Percentiles rank a stretch among this genome's conserved stretches.
These are phyloP conservation scores for Choloepus didactylus DNA, from an alignment of 2,797 vertebrate species.

Conservation along the genomic window DNA sequence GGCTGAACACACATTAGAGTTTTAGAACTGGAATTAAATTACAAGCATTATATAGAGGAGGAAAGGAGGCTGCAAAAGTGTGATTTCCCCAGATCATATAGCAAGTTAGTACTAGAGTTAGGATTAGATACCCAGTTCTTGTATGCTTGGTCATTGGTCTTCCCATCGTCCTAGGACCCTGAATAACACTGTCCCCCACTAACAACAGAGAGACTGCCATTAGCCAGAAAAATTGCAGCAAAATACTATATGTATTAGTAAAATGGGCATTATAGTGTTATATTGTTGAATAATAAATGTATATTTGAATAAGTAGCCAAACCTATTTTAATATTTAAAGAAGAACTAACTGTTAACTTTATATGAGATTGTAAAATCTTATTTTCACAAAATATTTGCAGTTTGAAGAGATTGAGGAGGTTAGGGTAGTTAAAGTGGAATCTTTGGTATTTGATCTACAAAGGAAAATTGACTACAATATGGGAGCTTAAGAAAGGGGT, in stretches of 20 bases:
- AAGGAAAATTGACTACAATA: slow-evolving; percentile 8
- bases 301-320: neutral
- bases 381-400: slow-evolving; percentile 38
- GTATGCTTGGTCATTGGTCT: neutral
- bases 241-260: neutral
- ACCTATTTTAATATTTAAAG: neutral
- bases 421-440: slow-evolving; percentile 1
- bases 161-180: neutral
- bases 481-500: neutral
- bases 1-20: neutral
- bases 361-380: neutral
- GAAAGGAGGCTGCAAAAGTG: neutral
- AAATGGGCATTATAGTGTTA: neutral
- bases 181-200: neutral
- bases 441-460: slow-evolving; percentile 38
- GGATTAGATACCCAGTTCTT: neutral
- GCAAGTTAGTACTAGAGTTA: neutral
- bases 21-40: slow-evolving; percentile 27
- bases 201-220: neutral
- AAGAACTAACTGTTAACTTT: neutral
- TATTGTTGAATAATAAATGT: slow-evolving; percentile 20
- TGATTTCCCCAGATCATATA: neutral
- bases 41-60: neutral
- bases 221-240: neutral
- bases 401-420: neutral